phyloP scores from a whole-genome alignment of 2,113 vertebrate species.

The Pagrus major region DNA sequence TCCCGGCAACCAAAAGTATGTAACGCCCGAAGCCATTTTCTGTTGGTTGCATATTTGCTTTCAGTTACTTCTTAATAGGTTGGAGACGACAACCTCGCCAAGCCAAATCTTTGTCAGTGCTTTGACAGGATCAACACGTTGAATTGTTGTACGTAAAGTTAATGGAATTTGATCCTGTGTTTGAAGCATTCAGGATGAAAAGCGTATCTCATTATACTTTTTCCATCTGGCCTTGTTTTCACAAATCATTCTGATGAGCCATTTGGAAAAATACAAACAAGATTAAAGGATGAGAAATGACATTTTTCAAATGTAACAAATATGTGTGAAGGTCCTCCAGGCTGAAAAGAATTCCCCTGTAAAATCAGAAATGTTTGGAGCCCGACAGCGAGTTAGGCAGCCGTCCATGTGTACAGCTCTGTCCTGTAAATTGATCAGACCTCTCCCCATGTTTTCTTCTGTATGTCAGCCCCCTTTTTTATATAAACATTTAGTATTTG shows the following conservation, averaged over 20 bases:
- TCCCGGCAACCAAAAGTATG: slow-evolving; percentile 52
- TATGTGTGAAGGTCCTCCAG: slow-evolving; percentile 4
- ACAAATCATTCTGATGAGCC: background rate
- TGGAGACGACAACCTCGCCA: background rate
- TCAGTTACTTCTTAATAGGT: slow-evolving; percentile 48
- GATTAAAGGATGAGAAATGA: slow-evolving; percentile 11
- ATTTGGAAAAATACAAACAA: slow-evolving; percentile 16
- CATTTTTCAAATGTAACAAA: slow-evolving; percentile 15
- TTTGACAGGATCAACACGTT: background rate
- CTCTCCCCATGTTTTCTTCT: slow-evolving; percentile 22
- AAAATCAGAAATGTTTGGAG: slow-evolving; percentile 31
- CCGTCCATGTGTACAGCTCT: slow-evolving; percentile 64
- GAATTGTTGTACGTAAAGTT: slow-evolving; percentile 11
- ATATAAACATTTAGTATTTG: slow-evolving; percentile 65
- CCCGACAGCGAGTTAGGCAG: slow-evolving; percentile 15
- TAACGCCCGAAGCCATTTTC: slow-evolving; percentile 12
- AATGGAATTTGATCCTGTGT: slow-evolving; percentile 6
- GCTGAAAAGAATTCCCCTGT: slow-evolving; percentile 27
- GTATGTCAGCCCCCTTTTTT: slow-evolving; percentile 23
- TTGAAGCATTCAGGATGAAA: slow-evolving; percentile 2
- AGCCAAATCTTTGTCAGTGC: background rate
- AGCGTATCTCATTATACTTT: slow-evolving; percentile 11
- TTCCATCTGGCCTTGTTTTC: slow-evolving; percentile 24
- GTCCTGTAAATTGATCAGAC: slow-evolving; percentile 26
- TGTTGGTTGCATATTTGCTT: slow-evolving; percentile 28